Percentiles rank a stretch among this genome's conserved stretches.
Conservation (phyloP, 2,888 invertebrate species). For the Vandiemenella viatica region DNA sequence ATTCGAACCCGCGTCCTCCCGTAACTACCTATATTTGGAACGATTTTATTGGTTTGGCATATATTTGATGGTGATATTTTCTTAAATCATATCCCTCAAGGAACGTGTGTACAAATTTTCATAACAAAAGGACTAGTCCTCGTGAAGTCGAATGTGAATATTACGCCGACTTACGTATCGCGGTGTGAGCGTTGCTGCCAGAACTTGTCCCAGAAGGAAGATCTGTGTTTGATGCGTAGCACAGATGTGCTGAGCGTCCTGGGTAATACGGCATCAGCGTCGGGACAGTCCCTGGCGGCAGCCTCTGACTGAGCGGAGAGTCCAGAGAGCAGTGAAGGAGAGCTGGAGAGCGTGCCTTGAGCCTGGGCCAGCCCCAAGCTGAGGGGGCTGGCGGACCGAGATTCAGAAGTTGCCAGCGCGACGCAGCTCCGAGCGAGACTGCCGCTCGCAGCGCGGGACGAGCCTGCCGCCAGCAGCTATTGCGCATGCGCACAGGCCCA, state of each 20-base stretch:
- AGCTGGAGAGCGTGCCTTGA: too few relatives aligned
- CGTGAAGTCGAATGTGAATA: too few relatives aligned
- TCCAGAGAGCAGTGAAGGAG: constrained; percentile 9
- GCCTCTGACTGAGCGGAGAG: constrained; percentile 4
- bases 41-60: too few relatives aligned
- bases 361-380: constrained; percentile 7
- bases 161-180: constrained; percentile 58
- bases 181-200: constrained; percentile 52
- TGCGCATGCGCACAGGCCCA: neutral
- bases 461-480: neutral
- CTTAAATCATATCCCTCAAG: too few relatives aligned
- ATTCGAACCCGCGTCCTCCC: too few relatives aligned
- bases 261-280: constrained; percentile 35
- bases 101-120: too few relatives aligned
- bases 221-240: constrained; percentile 58
- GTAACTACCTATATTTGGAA: too few relatives aligned
- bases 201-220: constrained; percentile 75
- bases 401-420: neutral
- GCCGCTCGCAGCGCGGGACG: neutral
- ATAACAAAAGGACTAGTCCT: too few relatives aligned
- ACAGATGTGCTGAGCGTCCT: constrained; percentile 66
- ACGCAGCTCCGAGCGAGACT: neutral
- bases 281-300: constrained; percentile 18
- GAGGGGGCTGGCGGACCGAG: constrained; percentile 13
- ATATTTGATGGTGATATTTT: too few relatives aligned